Evolutionary conservation across 2,888 invertebrate species (phyloP), one percentile per base, ranked within the genome.

Genomic region (Scaptomyza tumidula): DNA sequence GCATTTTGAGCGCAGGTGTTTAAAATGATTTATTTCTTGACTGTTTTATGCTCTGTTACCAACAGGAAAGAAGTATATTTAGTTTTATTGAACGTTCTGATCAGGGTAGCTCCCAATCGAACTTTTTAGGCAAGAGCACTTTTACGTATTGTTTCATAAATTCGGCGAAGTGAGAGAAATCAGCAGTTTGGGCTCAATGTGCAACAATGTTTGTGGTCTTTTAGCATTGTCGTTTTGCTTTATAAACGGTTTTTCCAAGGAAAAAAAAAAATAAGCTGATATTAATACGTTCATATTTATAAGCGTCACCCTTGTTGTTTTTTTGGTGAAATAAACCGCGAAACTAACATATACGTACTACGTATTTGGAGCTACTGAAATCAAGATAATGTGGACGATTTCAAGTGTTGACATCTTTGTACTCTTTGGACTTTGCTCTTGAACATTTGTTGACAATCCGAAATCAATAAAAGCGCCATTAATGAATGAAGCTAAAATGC

Each of bases 311-410:
- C 39, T 27, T 39, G 14, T 29, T 39, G 10, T 19, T 39, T 27
- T 27, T 27, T 13, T n/a, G n/a, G n/a, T 6, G 7, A 52, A 37
- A 37, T n/a, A 37, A 37, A 52, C 11, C 13, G 24, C 37, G 16
- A 37, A 24, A 2, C 6, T 5, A 37, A 37, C 14, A 37, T 43
- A 19, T n/a, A 16, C 7, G 19, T 39, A 39, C 16, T 43, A 43
- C 3, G 10, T 37, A 19, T 37, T n/a, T 37, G n/a, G 35, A 52
- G 14, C 37, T 27, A 14, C 49, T 39, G 14, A 39, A 9, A 27
- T 52, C 27, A 39, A 52, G 52, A 52, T 52, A 14, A 37, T 39
- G 39, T 39, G 11, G 5, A 27, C 39, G 11, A 16, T 27, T 52
- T 52, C 9, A 39, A 52, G 52, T 39, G 52, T 52, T 27, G 39